Evolutionary conservation across 2,797 vertebrate species (phyloP).

Genomic region (Tarsius wallacei): DNA sequence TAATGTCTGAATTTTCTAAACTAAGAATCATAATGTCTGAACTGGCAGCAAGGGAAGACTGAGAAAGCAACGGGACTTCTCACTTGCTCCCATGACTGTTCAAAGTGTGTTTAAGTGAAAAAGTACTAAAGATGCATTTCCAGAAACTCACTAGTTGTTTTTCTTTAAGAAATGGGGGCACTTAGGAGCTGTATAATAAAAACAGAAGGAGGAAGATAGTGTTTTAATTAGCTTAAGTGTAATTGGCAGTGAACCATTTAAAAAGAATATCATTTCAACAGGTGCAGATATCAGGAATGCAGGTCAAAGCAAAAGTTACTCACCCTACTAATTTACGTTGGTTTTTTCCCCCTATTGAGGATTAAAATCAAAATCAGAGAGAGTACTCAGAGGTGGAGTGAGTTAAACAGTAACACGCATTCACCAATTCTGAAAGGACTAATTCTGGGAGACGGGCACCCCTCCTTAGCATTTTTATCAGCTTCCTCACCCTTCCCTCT

Average conservation of each 20-base stretch:
- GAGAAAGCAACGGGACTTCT: not conserved
- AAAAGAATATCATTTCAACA: not conserved
- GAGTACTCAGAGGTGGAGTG: rapidly evolving
- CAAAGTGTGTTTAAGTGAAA: not conserved
- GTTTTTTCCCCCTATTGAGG: not conserved
- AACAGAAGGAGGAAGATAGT: not conserved
- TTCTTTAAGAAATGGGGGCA: not conserved
- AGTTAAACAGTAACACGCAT: not conserved
- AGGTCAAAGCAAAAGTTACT: not conserved
- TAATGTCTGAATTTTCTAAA: conserved; percentile 30
- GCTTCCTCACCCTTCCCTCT: not conserved
- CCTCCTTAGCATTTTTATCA: not conserved
- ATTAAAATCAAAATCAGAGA: not conserved
- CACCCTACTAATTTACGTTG: not conserved
- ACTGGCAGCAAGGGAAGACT: not conserved
- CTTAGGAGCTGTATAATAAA: not conserved
- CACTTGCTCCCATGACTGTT: not conserved
- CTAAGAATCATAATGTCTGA: not conserved
- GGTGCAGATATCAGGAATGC: not conserved
- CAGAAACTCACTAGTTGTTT: conserved; percentile 6
- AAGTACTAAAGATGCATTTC: not conserved
- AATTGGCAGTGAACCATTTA: not conserved
- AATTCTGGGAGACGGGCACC: not conserved
- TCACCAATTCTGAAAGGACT: not conserved
- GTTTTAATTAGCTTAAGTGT: not conserved